Base-by-base conservation (phyloP, 1,140 invertebrate species). In the Planococcus citri region DNA sequence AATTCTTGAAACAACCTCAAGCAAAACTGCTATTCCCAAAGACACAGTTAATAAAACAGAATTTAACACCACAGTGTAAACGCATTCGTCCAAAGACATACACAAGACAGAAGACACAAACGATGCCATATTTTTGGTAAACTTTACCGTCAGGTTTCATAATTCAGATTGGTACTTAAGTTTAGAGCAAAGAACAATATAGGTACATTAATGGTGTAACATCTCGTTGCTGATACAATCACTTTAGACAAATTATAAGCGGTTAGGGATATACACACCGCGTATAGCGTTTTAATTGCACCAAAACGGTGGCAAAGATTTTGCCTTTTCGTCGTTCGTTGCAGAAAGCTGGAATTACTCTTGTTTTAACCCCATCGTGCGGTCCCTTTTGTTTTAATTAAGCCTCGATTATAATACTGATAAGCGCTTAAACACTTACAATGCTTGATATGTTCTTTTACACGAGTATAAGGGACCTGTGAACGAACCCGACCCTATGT, bases 231-330 rank as follows among this genome's bases (percentile, higher is more conserved):
- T 27, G 60, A 64, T 64, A 64, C 60, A 64, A 64, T 64, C 60
- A 64, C 60, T 64, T 64, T 64, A 64, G 60, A 64, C 60, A 64
- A 64, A 64, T 64, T 64, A 64, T 27, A 64, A 64, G 60, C 60
- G 60, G 60, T 64, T 64, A 27, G 60, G 60, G 60, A 64, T 64
- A 3, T 20, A 64, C 20, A 22, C 25, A 25, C 21, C 25, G 25
- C 24, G 60, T 27, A 64, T 64, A 22, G 60, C 60, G 22, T 64
- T 64, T 64, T 64, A 64, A 64, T 64, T 27, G 60, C 3, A 37
- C 10, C 41, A 3, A 51, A 51, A 51, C 17, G 41, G 12, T 20
- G 41, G 12, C 41, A 20, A 51, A 51, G 41, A 51, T 51, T 51
- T 51, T n/a, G 41, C 41, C 29, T 33, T 51, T 51, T 20, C 41